A percentile compares a stretch with the other conserved stretches of the same genome.
These are phyloP conservation scores for Ceratitis capitata DNA, from an alignment of 1,140 invertebrate species.

Conservation along the genomic window DNA sequence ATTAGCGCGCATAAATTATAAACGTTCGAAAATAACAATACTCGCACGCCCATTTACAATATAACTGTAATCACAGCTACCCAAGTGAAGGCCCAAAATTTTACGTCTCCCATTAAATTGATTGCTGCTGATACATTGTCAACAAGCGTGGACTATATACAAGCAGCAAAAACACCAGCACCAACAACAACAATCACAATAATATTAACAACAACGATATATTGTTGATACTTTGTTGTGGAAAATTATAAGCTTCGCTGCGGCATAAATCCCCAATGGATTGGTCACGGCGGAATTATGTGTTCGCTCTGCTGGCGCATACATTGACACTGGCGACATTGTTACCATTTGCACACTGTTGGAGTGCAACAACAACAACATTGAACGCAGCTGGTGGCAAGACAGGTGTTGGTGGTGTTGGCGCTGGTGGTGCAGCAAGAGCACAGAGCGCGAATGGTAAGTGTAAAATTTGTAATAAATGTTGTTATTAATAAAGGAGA, in stretches of 20 bases:
- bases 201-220: too few species aligned
- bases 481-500: neutral
- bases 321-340: neutral
- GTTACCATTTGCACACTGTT: conserved; percentile 35
- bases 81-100: neutral
- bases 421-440: neutral
- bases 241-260: conserved; percentile 1
- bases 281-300: conserved; percentile 42
- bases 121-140: neutral
- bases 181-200: neutral
- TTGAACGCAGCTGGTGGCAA: neutral
- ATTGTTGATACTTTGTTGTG: too few species aligned
- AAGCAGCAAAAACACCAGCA: neutral
- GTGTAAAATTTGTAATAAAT: conserved; percentile 27
- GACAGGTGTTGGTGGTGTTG: too few species aligned
- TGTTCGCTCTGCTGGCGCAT: conserved; percentile 1
- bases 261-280: neutral
- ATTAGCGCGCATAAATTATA: neutral
- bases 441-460: conserved; percentile 7
- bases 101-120: neutral
- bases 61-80: neutral
- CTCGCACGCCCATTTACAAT: neutral
- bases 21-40: neutral
- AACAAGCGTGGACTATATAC: neutral
- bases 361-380: conserved; percentile 39